A percentile compares a stretch with the other conserved stretches of the same genome.
phyloP scores from a whole-genome alignment of 2,888 invertebrate species.

The Dysmachus trigonus region DNA sequence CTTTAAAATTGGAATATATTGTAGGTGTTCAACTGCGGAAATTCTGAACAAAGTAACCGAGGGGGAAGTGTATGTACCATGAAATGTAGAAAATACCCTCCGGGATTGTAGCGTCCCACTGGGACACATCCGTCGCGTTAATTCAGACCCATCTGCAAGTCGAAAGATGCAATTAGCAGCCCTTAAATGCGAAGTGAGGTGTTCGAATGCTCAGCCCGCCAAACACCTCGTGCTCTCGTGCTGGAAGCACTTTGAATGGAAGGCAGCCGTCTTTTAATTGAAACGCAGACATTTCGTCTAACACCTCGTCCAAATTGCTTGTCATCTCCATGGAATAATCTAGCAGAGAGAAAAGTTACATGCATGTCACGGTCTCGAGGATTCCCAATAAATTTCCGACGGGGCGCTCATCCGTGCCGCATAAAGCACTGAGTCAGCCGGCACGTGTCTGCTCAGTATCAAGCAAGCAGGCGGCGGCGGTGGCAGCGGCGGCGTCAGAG shows the following conservation, averaged over 20 bases:
- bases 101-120: neutral
- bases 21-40: neutral
- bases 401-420: neutral
- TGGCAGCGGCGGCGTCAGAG: no score
- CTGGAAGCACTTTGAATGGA: neutral
- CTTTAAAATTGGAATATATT: neutral
- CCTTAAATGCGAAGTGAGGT: neutral
- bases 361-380: slow-evolving; percentile 44
- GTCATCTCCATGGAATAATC: neutral
- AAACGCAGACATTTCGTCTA: slow-evolving; percentile 2
- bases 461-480: neutral
- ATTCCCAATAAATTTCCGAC: slow-evolving; percentile 42
- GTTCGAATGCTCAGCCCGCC: neutral
- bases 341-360: neutral
- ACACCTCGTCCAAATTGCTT: neutral
- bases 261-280: slow-evolving; percentile 15
- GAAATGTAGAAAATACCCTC: neutral
- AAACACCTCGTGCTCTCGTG: neutral
- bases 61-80: neutral
- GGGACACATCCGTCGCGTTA: neutral
- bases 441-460: slow-evolving; percentile 17
- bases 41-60: neutral
- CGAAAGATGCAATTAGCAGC: neutral
- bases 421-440: slow-evolving; percentile 22
- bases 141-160: neutral